Evolutionary conservation across 2,888 invertebrate species (phyloP).

Genomic region (Strigamia transsilvanica): DNA sequence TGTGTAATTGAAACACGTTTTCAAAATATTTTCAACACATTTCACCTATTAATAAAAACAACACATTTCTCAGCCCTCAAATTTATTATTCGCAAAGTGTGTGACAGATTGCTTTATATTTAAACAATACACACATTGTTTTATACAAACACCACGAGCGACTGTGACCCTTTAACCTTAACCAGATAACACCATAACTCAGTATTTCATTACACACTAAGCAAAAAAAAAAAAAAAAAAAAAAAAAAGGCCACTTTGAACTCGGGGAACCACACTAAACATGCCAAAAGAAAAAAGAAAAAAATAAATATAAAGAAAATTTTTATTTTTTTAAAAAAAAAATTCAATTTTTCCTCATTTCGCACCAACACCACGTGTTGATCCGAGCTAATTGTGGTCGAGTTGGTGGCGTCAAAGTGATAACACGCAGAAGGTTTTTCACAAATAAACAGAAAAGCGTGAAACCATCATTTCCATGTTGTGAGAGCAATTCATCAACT

Average conservation of each 20-base stretch:
- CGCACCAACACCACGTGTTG: too few relatives aligned
- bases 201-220: background rate
- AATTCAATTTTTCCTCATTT: too few relatives aligned
- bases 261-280: background rate
- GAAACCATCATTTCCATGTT: conserved; percentile 22
- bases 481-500: conserved; percentile 22
- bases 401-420: background rate
- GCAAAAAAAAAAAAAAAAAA: background rate
- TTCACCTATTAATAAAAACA: conserved; percentile 1
- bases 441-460: conserved; percentile 35
- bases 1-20: conserved; percentile 13
- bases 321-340: background rate
- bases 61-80: background rate
- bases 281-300: background rate
- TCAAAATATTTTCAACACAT: conserved; percentile 11
- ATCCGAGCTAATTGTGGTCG: background rate
- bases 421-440: conserved; percentile 4
- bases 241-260: conserved; percentile 6
- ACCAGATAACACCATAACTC: conserved; percentile 18
- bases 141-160: background rate
- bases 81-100: background rate
- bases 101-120: too few relatives aligned
- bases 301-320: background rate
- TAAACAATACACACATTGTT: background rate
- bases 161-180: background rate